Conservation (phyloP, 2,888 invertebrate genomes). For the Hecatera dysodea region DNA sequence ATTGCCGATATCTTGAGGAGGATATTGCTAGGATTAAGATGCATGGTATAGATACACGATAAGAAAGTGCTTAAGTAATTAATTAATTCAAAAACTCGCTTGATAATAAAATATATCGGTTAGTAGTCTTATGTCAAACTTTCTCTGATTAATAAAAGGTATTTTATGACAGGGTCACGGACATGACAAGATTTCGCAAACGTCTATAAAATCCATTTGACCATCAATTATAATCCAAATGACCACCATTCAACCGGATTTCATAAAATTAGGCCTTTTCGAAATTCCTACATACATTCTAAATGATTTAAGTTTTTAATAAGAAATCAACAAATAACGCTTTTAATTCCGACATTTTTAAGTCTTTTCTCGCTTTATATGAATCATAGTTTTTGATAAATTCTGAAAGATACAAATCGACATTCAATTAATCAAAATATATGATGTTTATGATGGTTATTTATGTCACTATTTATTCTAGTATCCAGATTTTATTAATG, state of each 20-base stretch:
- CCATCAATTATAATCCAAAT: background rate
- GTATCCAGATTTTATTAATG: background rate
- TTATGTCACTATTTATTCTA: background rate
- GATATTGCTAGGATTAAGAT: conserved; percentile 14
- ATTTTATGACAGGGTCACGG: background rate
- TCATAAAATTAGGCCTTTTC: background rate
- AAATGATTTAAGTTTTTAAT: background rate
- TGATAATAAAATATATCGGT: conserved; percentile 19
- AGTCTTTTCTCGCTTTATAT: background rate
- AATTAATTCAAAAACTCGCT: conserved; percentile 2
- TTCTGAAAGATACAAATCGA: background rate
- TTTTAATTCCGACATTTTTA: background rate
- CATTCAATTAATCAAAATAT: conserved; percentile 7
- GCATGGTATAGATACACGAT: background rate
- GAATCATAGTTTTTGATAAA: background rate
- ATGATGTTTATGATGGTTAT: background rate
- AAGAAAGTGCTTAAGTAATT: background rate
- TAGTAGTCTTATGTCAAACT: conserved; percentile 1
- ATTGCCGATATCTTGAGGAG: conserved; percentile 25
- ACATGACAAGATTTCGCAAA: conserved; percentile 1
- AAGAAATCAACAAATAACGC: background rate
- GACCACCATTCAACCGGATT: background rate
- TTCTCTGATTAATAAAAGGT: conserved; percentile 2
- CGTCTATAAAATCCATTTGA: background rate
- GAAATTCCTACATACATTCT: background rate